These are phyloP conservation scores for Gymnoscopelus microlampas DNA, from an alignment of 2,797 vertebrate genomes.

Conservation along the genomic window DNA sequence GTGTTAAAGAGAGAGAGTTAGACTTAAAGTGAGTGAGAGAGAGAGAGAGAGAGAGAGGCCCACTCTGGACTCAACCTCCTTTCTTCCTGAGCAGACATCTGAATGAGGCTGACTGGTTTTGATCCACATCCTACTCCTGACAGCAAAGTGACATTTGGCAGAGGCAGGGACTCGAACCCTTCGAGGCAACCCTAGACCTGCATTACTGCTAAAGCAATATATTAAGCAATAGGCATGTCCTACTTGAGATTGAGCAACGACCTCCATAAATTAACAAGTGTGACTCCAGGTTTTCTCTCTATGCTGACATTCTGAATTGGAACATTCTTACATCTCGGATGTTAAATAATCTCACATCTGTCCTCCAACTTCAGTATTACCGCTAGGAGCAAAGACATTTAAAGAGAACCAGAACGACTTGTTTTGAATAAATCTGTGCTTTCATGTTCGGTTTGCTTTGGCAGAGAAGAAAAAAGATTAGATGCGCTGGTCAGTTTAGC, in stretches of 20 bases:
- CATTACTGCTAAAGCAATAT: constrained; percentile 18
- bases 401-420: constrained; percentile 60
- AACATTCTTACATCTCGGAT: constrained; percentile 35
- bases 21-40: background rate
- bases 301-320: constrained; percentile 24
- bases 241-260: constrained; percentile 13
- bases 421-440: constrained; percentile 62
- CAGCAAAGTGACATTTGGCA: constrained; percentile 48
- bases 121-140: constrained; percentile 56
- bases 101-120: constrained; percentile 31
- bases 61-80: constrained; percentile 27
- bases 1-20: background rate
- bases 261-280: background rate
- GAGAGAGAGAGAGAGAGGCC: constrained; percentile 21
- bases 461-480: constrained; percentile 56
- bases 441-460: constrained; percentile 61
- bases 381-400: constrained; percentile 58
- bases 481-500: constrained; percentile 64
- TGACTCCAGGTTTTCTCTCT: constrained; percentile 9
- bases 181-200: constrained; percentile 38
- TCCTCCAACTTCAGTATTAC: constrained; percentile 54
- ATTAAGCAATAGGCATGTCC: background rate
- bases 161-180: constrained; percentile 48
- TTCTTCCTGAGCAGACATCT: constrained; percentile 35
- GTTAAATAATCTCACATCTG: constrained; percentile 48